Evolutionary conservation across 2,888 invertebrate genomes (phyloP).

Genomic region (Mellilla xanthometata): DNA sequence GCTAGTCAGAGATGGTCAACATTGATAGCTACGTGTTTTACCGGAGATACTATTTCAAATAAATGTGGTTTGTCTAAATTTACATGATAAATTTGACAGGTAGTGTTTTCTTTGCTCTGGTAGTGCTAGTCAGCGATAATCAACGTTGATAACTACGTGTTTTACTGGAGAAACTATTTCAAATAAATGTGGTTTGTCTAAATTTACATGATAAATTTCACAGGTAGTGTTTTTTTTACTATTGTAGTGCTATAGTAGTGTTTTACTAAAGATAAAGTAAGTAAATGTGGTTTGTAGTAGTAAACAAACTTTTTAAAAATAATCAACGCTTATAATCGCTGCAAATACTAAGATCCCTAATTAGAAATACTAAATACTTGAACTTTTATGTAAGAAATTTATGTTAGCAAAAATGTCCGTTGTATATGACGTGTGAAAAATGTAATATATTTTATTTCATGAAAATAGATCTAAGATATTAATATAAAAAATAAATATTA

Average conservation of each 20-base stretch:
- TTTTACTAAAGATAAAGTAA: neutral
- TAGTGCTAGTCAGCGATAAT: conserved; percentile 2
- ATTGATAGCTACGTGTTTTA: neutral
- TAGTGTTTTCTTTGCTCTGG: conserved; percentile 3
- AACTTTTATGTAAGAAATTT: too few relatives aligned
- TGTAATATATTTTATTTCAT: too few relatives aligned
- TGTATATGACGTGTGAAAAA: too few relatives aligned
- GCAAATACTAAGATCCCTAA: too few relatives aligned
- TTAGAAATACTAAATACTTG: too few relatives aligned
- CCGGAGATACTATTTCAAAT: neutral
- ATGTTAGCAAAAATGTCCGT: too few relatives aligned
- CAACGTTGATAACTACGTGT: conserved; percentile 5
- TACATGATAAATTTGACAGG: neutral
- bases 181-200: neutral
- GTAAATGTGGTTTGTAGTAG: neutral
- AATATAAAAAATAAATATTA: too few relatives aligned
- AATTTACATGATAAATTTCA: neutral
- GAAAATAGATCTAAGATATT: too few relatives aligned
- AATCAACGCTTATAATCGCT: too few relatives aligned
- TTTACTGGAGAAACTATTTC: neutral
- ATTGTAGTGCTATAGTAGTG: neutral
- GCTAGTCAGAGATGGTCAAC: conserved; percentile 9
- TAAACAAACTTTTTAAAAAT: too few relatives aligned
- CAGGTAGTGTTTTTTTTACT: neutral
- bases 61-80: neutral